A percentile compares a stretch with the other conserved stretches of the same genome.
phyloP scores from a whole-genome alignment of 64 coral and sea anemone genomes.

The Actinia equina region DNA sequence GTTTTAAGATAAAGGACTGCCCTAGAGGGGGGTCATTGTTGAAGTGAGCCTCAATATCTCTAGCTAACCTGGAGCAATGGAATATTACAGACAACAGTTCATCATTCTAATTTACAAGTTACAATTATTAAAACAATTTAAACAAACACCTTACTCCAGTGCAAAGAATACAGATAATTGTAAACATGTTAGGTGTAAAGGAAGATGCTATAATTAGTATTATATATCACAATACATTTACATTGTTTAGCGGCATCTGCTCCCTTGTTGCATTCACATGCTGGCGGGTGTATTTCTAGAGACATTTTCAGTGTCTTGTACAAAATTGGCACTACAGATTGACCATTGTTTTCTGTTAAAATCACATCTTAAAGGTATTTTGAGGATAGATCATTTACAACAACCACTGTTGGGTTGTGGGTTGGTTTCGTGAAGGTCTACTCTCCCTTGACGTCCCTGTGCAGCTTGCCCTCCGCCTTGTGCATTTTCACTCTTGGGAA shows the following conservation, averaged over 20 bases:
- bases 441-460: conserved; percentile 64
- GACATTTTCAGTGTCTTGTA: conserved; percentile 20
- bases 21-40: neutral
- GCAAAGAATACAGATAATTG: conserved; percentile 2
- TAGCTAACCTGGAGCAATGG: neutral
- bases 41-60: neutral
- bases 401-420: conserved; percentile 73
- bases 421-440: conserved; percentile 81
- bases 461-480: conserved; percentile 53
- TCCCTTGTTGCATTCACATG: conserved; percentile 10
- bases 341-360: conserved; percentile 20
- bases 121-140: neutral
- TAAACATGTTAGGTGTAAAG: neutral
- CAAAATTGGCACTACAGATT: conserved; percentile 22
- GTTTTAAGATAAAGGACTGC: neutral
- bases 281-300: neutral
- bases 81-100: neutral
- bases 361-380: conserved; percentile 22
- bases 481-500: conserved; percentile 88
- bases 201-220: neutral
- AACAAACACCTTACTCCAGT: neutral
- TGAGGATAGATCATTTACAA: conserved; percentile 75
- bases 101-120: conserved; percentile 17
- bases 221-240: neutral
- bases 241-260: neutral